phyloP scores from a whole-genome alignment of 1,140 invertebrate genomes.

The Eupristina koningsbergeri region DNA sequence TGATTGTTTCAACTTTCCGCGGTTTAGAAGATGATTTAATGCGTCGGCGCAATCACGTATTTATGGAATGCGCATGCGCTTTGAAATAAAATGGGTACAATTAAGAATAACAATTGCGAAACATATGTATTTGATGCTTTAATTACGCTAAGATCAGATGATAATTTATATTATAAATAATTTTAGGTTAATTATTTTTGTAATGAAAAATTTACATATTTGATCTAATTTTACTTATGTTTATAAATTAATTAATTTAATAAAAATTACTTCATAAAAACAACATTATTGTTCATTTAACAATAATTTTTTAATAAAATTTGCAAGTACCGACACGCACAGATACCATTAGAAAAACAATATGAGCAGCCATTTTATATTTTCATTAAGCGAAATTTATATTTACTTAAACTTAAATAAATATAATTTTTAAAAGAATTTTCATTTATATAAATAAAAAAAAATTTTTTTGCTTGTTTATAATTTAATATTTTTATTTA shows the following conservation, averaged over 20 bases:
- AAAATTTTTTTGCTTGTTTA: neutral
- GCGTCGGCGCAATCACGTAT: slow-evolving; percentile 3
- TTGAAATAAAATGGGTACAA: neutral
- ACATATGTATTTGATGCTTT: neutral
- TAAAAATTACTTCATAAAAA: too few species aligned
- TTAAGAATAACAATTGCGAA: neutral
- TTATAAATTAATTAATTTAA: too few species aligned
- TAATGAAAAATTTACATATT: too few species aligned
- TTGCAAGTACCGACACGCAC: slow-evolving; percentile 7
- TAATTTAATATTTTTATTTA: slow-evolving; percentile 8
- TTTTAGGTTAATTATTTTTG: too few species aligned
- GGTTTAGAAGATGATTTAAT: neutral
- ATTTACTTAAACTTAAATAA: neutral
- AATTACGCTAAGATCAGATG: too few species aligned
- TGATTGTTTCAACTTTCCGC: neutral
- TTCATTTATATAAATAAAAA: neutral
- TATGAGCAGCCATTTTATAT: slow-evolving; percentile 21
- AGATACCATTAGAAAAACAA: neutral
- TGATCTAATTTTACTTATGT: too few species aligned
- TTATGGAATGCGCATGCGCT: neutral
- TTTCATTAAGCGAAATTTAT: neutral
- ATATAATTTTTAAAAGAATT: neutral
- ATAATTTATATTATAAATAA: too few species aligned
- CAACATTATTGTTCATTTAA: too few species aligned
- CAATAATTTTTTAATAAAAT: neutral